These are phyloP conservation scores for Periophthalmus magnuspinnatus DNA, from an alignment of 2,797 vertebrate species.

Conservation along the genomic window DNA sequence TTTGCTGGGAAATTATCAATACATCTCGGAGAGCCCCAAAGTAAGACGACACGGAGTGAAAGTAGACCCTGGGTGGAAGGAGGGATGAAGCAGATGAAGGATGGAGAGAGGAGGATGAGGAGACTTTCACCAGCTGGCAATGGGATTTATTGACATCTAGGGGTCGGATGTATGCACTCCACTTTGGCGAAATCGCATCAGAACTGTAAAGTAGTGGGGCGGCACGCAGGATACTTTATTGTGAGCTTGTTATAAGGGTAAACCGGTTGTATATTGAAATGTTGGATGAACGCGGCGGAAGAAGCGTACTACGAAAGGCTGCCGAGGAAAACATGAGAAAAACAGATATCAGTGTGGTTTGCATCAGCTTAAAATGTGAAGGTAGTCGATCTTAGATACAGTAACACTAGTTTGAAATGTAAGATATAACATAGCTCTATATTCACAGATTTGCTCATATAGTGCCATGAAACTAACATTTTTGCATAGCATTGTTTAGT, in stretches of 20 bases:
- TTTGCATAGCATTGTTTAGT: no score
- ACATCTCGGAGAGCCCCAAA: slow-evolving; percentile 91
- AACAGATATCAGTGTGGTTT: not conserved
- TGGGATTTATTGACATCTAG: slow-evolving; percentile 63
- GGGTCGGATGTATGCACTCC: slow-evolving; percentile 59
- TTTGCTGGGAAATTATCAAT: slow-evolving; percentile 99
- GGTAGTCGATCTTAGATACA: not conserved
- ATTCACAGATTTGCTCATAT: no score
- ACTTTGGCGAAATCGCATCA: slow-evolving; percentile 63
- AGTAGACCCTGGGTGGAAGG: slow-evolving; percentile 81
- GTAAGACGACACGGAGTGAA: slow-evolving; percentile 92
- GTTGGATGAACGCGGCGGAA: slow-evolving; percentile 14
- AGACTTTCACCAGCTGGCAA: slow-evolving; percentile 66
- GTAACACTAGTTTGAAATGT: not conserved
- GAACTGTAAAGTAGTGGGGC: slow-evolving; percentile 57
- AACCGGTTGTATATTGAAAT: slow-evolving; percentile 50
- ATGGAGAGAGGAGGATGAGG: slow-evolving; percentile 57
- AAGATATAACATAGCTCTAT: not conserved
- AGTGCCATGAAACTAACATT: no score
- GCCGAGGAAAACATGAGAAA: not conserved
- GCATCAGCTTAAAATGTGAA: slow-evolving; percentile 3
- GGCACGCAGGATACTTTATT: slow-evolving; percentile 48
- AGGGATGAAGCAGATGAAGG: slow-evolving; percentile 58
- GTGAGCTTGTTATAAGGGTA: slow-evolving; percentile 47
- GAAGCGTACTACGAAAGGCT: not conserved